Evolutionary conservation across 2,113 vertebrate species (phyloP).

Genomic region (Oryctolagus cuniculus): DNA sequence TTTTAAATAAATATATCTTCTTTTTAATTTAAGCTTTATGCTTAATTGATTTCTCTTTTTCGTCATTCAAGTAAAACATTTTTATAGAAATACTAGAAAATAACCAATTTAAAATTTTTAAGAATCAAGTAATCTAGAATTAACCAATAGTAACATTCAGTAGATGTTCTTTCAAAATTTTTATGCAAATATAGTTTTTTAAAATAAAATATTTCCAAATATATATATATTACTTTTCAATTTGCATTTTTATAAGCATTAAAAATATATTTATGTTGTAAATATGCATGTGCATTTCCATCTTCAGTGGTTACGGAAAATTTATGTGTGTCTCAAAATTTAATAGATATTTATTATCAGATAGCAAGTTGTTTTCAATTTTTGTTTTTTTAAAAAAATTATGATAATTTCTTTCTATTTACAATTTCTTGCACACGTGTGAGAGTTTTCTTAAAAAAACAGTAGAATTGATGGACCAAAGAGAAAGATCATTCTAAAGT

Average conservation of each 20-base stretch:
- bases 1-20: background rate
- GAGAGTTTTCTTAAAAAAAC: background rate
- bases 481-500: background rate
- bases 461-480: background rate
- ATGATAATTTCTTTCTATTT: background rate
- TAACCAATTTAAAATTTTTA: constrained; percentile 23
- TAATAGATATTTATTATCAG: background rate
- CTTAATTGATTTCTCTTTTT: constrained; percentile 1
- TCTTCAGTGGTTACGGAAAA: background rate
- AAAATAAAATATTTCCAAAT: background rate
- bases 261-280: background rate
- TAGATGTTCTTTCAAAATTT: background rate
- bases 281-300: background rate
- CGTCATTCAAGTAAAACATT: background rate
- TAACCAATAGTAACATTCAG: constrained; percentile 17
- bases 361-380: background rate
- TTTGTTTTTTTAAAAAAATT: background rate
- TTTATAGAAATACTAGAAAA: background rate
- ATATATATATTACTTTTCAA: background rate
- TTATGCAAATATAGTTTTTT: background rate
- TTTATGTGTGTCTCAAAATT: background rate
- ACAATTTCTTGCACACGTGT: background rate
- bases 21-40: background rate
- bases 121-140: background rate
- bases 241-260: background rate